Conservation (phyloP, 2,797 vertebrate species). For the Atherinosoma microstoma region DNA sequence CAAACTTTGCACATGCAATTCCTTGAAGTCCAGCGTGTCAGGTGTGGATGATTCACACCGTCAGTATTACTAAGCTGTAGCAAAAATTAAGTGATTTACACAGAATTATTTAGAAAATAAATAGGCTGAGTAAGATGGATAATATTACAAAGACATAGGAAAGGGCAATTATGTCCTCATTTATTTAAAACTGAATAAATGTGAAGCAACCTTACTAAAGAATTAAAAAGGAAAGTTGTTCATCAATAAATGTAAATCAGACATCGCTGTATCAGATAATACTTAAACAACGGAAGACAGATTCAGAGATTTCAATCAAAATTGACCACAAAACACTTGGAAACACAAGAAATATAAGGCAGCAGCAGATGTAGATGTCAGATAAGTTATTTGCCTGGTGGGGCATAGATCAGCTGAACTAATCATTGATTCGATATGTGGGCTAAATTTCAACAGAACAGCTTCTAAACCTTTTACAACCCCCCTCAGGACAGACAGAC, state of each 20-base stretch:
- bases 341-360: slow-evolving; percentile 39
- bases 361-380: slow-evolving; percentile 35
- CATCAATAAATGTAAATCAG: not conserved
- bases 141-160: not conserved
- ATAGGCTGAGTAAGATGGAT: not conserved
- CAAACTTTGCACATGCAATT: slow-evolving; percentile 9
- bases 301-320: slow-evolving; percentile 40
- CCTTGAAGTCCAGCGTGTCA: not conserved
- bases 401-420: slow-evolving; percentile 51
- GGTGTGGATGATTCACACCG: not conserved
- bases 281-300: not conserved
- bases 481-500: slow-evolving; percentile 33
- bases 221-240: not conserved
- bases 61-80: not conserved
- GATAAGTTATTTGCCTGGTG: slow-evolving; percentile 35
- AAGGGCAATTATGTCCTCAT: not conserved
- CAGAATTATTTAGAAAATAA: not conserved
- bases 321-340: slow-evolving; percentile 27
- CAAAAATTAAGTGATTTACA: not conserved
- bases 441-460: slow-evolving; percentile 41
- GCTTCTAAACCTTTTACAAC: slow-evolving; percentile 32
- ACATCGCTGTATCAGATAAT: not conserved
- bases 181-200: not conserved
- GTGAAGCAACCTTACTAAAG: not conserved
- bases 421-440: slow-evolving; percentile 44